Percentiles rank a stretch among this genome's conserved stretches.
Evolutionary conservation across 2,888 invertebrate species (phyloP).

Genomic region (Halictus ligatus): DNA sequence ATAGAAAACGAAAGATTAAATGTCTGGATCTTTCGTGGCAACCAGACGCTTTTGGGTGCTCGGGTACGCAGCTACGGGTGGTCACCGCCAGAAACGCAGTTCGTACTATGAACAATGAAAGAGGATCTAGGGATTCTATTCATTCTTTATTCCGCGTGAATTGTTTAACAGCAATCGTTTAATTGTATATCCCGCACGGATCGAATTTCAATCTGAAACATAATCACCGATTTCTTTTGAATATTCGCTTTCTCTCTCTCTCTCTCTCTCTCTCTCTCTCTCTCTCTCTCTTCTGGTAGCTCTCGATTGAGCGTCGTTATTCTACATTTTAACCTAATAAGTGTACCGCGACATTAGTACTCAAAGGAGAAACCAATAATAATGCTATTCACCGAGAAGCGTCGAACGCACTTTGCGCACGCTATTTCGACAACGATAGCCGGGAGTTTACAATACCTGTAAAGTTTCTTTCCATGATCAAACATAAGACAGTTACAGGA

Average conservation of each 20-base stretch:
- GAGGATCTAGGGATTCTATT: neutral
- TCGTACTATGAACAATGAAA: slow-evolving; percentile 24
- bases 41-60: neutral
- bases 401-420: neutral
- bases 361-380: neutral
- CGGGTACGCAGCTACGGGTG: neutral
- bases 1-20: slow-evolving; percentile 34
- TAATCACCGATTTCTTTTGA: neutral
- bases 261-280: too few relatives aligned
- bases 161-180: neutral
- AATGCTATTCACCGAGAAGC: neutral
- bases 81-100: neutral
- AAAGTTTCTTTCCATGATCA: neutral
- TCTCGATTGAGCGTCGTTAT: neutral
- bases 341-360: neutral
- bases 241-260: neutral
- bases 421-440: neutral
- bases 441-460: neutral
- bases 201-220: neutral
- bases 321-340: neutral
- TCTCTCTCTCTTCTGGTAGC: neutral
- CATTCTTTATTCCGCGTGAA: slow-evolving; percentile 34
- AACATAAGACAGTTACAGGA: neutral
- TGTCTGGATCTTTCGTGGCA: neutral
- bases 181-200: slow-evolving; percentile 1